Percentiles rank a stretch among this genome's conserved stretches.
Conservation (phyloP, 2,113 vertebrate genomes). For the Columba janthina region DNA sequence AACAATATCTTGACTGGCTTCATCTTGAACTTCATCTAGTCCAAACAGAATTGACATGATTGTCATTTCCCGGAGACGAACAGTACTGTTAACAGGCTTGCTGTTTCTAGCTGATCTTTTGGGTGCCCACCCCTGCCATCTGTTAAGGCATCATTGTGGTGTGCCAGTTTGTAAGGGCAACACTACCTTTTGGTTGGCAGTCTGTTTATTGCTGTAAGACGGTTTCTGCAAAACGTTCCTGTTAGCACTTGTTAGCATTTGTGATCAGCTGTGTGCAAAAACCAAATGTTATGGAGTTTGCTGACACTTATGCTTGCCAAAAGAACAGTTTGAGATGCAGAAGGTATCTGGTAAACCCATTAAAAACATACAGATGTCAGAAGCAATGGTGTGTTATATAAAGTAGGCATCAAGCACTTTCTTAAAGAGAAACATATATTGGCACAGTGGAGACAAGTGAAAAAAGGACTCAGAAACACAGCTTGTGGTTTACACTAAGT, state of each 20-base stretch:
- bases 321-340: conserved; percentile 57
- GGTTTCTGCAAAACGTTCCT: conserved; percentile 7
- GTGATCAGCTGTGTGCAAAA: conserved; percentile 41
- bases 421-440: not conserved
- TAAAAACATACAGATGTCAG: conserved; percentile 32
- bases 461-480: not conserved
- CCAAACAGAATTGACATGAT: not conserved
- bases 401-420: not conserved
- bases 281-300: conserved; percentile 3
- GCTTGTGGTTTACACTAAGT: not conserved
- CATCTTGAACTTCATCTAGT: not conserved
- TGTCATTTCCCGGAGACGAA: not conserved
- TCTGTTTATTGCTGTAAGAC: conserved; percentile 12
- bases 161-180: not conserved
- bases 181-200: conserved; percentile 16
- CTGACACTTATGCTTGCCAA: conserved; percentile 22
- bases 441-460: not conserved
- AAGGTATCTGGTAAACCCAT: conserved; percentile 44
- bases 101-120: conserved; percentile 23
- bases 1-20: not conserved
- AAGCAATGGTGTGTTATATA: not conserved
- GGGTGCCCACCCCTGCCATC: conserved; percentile 39
- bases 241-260: conserved; percentile 41
- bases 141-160: not conserved
- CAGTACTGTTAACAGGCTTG: not conserved